phyloP scores from a whole-genome alignment of 2,888 invertebrate species.

The Bruchidius siliquastri region DNA sequence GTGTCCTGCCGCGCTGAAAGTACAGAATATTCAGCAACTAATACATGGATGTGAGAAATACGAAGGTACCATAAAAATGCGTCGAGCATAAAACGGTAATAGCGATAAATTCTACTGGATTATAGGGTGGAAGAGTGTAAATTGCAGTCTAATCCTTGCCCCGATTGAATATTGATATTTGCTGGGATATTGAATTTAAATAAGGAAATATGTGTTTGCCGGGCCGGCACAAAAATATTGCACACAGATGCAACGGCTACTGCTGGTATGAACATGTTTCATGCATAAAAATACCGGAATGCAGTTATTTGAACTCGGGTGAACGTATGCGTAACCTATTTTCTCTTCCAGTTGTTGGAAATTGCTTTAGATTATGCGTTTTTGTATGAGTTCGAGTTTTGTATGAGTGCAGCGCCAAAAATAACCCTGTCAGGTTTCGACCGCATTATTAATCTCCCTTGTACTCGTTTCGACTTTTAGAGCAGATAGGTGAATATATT shows the following conservation, averaged over 20 bases:
- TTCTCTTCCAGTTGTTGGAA: background rate
- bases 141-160: background rate
- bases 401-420: background rate
- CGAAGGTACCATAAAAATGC: background rate
- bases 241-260: background rate
- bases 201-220: background rate
- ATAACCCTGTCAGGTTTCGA: too few species aligned
- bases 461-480: too few species aligned
- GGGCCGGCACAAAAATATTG: background rate
- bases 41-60: background rate
- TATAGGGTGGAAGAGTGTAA: background rate
- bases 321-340: background rate
- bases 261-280: background rate
- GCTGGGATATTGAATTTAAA: background rate
- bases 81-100: background rate
- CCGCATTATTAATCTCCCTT: too few species aligned
- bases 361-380: too few species aligned
- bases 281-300: background rate
- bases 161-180: background rate
- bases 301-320: background rate
- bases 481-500: background rate
- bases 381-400: too few species aligned
- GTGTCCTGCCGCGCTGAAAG: too few species aligned
- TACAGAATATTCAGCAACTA: background rate
- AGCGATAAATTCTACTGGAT: background rate